Conservation (phyloP, 2,888 invertebrate genomes). For the Agrochola macilenta region DNA sequence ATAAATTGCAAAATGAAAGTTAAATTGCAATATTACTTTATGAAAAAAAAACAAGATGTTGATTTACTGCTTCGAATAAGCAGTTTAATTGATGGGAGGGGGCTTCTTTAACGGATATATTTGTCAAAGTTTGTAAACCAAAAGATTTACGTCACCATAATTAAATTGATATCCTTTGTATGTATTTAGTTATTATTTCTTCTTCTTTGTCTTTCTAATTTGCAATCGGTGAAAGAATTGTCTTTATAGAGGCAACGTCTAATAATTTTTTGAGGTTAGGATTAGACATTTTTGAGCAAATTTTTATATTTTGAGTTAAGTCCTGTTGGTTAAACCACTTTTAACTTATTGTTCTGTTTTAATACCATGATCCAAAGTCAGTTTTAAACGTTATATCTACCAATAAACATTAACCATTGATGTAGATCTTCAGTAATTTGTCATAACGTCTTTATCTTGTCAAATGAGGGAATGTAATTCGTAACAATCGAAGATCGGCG, state of each 20-base stretch:
- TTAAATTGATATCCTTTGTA: constrained; percentile 7
- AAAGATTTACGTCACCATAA: constrained; percentile 41
- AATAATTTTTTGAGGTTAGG: not conserved
- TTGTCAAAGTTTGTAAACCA: constrained; percentile 44
- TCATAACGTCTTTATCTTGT: constrained; percentile 78
- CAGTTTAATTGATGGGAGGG: constrained; percentile 48
- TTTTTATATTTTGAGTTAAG: not conserved
- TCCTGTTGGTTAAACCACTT: not conserved
- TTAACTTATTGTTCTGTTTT: not conserved
- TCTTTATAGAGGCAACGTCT: too few species aligned
- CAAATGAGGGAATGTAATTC: constrained; percentile 77
- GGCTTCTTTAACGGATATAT: constrained; percentile 40
- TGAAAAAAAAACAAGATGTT: constrained; percentile 61
- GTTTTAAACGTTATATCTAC: constrained; percentile 25
- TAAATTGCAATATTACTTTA: constrained; percentile 66
- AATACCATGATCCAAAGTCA: not conserved
- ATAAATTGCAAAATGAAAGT: constrained; percentile 66
- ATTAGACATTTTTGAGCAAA: not conserved
- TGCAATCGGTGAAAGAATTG: not conserved
- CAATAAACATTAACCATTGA: constrained; percentile 54
- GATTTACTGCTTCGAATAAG: constrained; percentile 47
- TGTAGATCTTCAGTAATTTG: constrained; percentile 74
- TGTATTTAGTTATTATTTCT: not conserved
- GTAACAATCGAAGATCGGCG: constrained; percentile 75
- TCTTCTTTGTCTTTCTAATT: not conserved